Percentiles rank a stretch among this genome's conserved stretches.
These are phyloP conservation scores for Steinernema hermaphroditum DNA, from an alignment of 2,888 invertebrate genomes.

Conservation along the genomic window DNA sequence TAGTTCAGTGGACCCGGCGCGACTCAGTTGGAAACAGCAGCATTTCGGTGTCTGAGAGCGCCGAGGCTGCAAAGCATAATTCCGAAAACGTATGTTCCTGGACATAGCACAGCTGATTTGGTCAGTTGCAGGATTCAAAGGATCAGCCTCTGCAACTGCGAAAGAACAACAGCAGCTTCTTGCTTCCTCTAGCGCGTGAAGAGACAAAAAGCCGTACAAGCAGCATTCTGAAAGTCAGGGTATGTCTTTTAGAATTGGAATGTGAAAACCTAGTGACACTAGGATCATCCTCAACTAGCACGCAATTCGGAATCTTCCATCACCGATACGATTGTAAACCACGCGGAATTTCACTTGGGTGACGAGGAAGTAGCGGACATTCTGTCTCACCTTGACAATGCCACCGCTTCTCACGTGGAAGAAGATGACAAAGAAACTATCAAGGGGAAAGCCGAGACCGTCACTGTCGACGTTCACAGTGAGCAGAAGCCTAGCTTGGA, in stretches of 20 bases:
- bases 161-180: constrained; percentile 23
- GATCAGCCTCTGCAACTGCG: constrained; percentile 13
- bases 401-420: constrained; percentile 1
- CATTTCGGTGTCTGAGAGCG: constrained; percentile 12
- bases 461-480: background rate
- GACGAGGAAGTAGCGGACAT: constrained; percentile 7
- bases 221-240: constrained; percentile 22
- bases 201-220: constrained; percentile 17
- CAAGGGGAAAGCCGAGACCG: background rate
- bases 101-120: too few relatives aligned
- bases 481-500: background rate
- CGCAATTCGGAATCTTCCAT: constrained; percentile 19
- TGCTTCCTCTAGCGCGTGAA: constrained; percentile 3
- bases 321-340: constrained; percentile 3
- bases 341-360: background rate
- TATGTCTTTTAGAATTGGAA: background rate
- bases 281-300: constrained; percentile 5
- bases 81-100: background rate
- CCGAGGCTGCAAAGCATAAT: background rate
- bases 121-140: background rate
- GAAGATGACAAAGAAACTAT: background rate
- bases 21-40: constrained; percentile 23
- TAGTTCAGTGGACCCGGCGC: constrained; percentile 9
- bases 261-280: background rate
- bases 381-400: constrained; percentile 2